These are phyloP conservation scores for Ethmia dodecea DNA, from an alignment of 2,888 invertebrate genomes.

Conservation along the genomic window DNA sequence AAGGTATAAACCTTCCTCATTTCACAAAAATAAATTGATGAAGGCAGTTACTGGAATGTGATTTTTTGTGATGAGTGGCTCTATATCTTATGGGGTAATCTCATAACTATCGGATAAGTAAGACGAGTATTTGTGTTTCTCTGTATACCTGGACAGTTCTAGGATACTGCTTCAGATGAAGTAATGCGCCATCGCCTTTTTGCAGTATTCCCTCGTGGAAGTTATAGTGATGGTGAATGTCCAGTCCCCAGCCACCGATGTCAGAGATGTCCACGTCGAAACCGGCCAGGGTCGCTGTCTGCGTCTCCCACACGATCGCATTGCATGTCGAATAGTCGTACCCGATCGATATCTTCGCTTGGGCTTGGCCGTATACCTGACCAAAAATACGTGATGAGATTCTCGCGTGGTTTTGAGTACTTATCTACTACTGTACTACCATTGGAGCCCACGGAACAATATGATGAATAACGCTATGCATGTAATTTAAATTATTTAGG, in stretches of 20 bases:
- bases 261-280: slow-evolving; percentile 98
- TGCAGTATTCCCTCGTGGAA: slow-evolving; percentile 98
- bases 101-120: not conserved
- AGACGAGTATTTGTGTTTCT: not conserved
- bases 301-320: slow-evolving; percentile 95
- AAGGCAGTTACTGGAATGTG: too few species aligned
- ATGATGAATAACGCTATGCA: too few species aligned
- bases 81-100: not conserved
- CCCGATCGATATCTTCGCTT: slow-evolving; percentile 93
- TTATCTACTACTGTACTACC: too few species aligned
- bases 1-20: not conserved
- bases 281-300: slow-evolving; percentile 95
- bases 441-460: too few species aligned
- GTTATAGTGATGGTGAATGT: slow-evolving; percentile 99
- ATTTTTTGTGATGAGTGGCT: too few species aligned
- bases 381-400: not conserved
- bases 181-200: slow-evolving; percentile 96
- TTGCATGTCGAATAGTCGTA: slow-evolving; percentile 95
- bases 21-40: not conserved
- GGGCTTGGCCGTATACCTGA: slow-evolving; percentile 89
- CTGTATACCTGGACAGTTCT: slow-evolving; percentile 83
- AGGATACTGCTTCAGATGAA: slow-evolving; percentile 95
- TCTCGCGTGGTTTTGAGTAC: too few species aligned
- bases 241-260: slow-evolving; percentile 98
- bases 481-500: too few species aligned